A percentile compares a stretch with the other conserved stretches of the same genome.
phyloP scores from a whole-genome alignment of 1,140 invertebrate species.

The Heliothis virescens region DNA sequence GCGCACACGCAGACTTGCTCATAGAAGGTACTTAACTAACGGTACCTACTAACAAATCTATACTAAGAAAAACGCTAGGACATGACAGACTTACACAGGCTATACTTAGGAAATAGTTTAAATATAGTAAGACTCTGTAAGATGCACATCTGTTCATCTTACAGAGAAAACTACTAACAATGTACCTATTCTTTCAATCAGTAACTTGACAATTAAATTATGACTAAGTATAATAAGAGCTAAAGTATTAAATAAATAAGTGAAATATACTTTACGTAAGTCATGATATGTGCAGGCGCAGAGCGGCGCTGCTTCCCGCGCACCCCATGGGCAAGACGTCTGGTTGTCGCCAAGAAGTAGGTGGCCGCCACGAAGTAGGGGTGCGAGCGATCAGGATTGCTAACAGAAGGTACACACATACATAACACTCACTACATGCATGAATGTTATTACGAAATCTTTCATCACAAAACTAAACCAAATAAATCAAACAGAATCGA shows the following conservation, averaged over 20 bases:
- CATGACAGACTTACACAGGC: too few species aligned
- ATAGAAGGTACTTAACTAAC: conserved; percentile 65
- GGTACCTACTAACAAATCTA: too few species aligned
- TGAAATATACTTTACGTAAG: background rate
- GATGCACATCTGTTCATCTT: too few species aligned
- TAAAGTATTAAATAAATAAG: background rate
- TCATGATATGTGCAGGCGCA: background rate
- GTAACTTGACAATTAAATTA: too few species aligned
- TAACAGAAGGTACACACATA: conserved; percentile 47
- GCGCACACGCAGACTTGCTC: conserved; percentile 76
- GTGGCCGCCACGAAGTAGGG: conserved; percentile 17
- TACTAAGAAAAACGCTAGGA: too few species aligned
- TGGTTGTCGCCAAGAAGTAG: conserved; percentile 34
- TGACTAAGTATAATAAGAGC: too few species aligned
- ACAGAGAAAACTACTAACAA: too few species aligned
- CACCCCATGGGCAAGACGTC: conserved; percentile 37
- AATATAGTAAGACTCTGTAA: too few species aligned
- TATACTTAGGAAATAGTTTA: too few species aligned
- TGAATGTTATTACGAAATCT: background rate
- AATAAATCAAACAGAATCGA: conserved; percentile 23
- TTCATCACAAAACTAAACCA: conserved; percentile 17
- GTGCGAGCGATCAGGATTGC: conserved; percentile 24
- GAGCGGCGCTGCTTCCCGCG: conserved; percentile 33
- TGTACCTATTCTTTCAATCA: too few species aligned
- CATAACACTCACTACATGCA: background rate